Evolutionary conservation across 2,888 invertebrate genomes (phyloP).

Genomic region (Anorthoa munda): DNA sequence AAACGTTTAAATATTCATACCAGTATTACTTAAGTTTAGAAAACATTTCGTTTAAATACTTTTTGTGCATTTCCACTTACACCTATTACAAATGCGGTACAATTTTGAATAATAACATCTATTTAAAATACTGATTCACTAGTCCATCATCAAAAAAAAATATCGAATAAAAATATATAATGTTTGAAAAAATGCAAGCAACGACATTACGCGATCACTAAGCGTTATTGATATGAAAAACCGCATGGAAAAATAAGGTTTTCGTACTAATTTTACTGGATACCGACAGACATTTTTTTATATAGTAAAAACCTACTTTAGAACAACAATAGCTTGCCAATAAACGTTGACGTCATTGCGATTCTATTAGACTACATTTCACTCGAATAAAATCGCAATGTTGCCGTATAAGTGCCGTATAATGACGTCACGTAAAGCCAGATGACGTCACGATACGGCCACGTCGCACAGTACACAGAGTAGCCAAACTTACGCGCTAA

Average conservation of each 20-base stretch:
- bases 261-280: conserved; percentile 49
- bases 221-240: conserved; percentile 84
- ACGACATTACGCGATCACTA: conserved; percentile 72
- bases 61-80: conserved; percentile 87
- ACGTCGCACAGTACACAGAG: conserved; percentile 58
- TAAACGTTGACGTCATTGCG: conserved; percentile 49
- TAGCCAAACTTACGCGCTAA: conserved; percentile 74
- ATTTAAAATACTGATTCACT: conserved; percentile 81
- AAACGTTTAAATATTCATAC: conserved; percentile 74
- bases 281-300: conserved; percentile 65
- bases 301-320: conserved; percentile 75
- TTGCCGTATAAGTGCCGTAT: conserved; percentile 18
- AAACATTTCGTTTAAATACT: conserved; percentile 81
- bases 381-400: conserved; percentile 35
- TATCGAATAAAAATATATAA: conserved; percentile 48
- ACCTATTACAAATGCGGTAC: conserved; percentile 78
- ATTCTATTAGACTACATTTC: neutral
- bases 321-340: conserved; percentile 79
- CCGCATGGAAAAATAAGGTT: conserved; percentile 76
- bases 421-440: conserved; percentile 24
- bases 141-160: conserved; percentile 62
- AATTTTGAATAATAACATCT: conserved; percentile 76
- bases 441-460: conserved; percentile 37
- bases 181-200: conserved; percentile 79
- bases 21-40: conserved; percentile 80